Conservation (phyloP, 2,888 invertebrate species). For the Drosophila ezoana region DNA sequence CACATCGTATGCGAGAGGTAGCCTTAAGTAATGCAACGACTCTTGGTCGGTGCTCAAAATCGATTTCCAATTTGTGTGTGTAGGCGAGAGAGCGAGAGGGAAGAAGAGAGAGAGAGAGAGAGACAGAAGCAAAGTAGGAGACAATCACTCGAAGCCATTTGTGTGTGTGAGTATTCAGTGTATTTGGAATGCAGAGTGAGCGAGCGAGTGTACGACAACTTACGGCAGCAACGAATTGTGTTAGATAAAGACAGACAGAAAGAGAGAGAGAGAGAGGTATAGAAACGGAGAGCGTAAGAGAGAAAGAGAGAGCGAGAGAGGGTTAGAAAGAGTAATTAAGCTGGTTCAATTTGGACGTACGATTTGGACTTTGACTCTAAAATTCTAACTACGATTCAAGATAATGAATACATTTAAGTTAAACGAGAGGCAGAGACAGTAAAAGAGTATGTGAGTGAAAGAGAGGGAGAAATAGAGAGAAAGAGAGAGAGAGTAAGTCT, state of each 20-base stretch:
- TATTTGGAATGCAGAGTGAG: slow-evolving; percentile 58
- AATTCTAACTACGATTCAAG: slow-evolving; percentile 69
- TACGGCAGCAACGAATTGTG: slow-evolving; percentile 42
- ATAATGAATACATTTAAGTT: slow-evolving; percentile 48
- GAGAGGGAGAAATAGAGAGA: slow-evolving; percentile 25
- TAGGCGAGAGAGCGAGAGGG: slow-evolving; percentile 15
- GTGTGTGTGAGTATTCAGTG: slow-evolving; percentile 15
- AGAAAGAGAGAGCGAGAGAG: slow-evolving; percentile 2
- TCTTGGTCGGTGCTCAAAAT: slow-evolving; percentile 32
- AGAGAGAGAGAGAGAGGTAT: slow-evolving; percentile 17
- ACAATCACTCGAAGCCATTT: slow-evolving; percentile 46
- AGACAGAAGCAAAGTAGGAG: slow-evolving; percentile 18
- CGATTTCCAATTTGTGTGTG: slow-evolving; percentile 3
- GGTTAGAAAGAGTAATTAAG: slow-evolving; percentile 18
- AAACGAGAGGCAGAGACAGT: slow-evolving; percentile 29
- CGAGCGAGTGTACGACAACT: slow-evolving; percentile 68
- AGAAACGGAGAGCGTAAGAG: not conserved
- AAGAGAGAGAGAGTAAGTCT: slow-evolving; percentile 40
- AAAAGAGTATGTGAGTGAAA: slow-evolving; percentile 1
- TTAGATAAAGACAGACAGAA: slow-evolving; percentile 26
- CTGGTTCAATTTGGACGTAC: slow-evolving; percentile 36
- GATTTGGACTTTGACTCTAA: slow-evolving; percentile 38
- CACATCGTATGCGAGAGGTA: slow-evolving; percentile 12
- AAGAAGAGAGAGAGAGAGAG: slow-evolving; percentile 10
- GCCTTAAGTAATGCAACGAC: slow-evolving; percentile 37